Percentiles rank a stretch among this genome's conserved stretches.
Conservation (phyloP, 23 tunicate species). For the Ascidia mentula region DNA sequence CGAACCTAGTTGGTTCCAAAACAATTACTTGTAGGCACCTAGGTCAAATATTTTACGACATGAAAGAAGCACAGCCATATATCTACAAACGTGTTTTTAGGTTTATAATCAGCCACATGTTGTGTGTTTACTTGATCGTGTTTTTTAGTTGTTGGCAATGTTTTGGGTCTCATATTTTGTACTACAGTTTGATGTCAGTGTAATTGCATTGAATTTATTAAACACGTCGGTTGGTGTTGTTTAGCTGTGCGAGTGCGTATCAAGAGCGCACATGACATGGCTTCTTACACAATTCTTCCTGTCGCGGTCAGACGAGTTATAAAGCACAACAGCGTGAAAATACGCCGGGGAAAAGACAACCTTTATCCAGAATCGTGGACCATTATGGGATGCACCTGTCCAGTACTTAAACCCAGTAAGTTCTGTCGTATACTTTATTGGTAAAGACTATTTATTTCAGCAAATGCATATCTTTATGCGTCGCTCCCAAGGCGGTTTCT, state of each 20-base stretch:
- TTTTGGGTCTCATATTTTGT: background rate
- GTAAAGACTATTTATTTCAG: no score
- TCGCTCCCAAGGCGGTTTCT: no score
- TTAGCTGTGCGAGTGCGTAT: conserved; percentile 55
- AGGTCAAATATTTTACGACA: no score
- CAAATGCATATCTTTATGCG: no score
- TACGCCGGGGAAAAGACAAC: conserved; percentile 37
- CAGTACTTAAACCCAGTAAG: conserved; percentile 60
- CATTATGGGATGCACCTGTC: conserved; percentile 76
- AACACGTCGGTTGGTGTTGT: background rate
- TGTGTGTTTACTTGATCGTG: background rate
- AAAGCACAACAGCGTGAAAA: conserved; percentile 44
- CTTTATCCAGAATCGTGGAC: conserved; percentile 89
- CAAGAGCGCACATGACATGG: conserved; percentile 43
- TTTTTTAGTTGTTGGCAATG: background rate
- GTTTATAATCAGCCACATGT: background rate
- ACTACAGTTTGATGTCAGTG: background rate
- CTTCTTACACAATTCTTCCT: conserved; percentile 21
- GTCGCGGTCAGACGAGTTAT: conserved; percentile 50
- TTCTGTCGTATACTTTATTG: background rate
- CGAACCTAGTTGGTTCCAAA: no score
- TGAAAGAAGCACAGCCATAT: no score
- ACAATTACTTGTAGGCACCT: no score
- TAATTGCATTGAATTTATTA: background rate
- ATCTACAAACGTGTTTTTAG: no score